Conservation (phyloP, 1,140 invertebrate genomes). For the Tetragonula clypearis region DNA sequence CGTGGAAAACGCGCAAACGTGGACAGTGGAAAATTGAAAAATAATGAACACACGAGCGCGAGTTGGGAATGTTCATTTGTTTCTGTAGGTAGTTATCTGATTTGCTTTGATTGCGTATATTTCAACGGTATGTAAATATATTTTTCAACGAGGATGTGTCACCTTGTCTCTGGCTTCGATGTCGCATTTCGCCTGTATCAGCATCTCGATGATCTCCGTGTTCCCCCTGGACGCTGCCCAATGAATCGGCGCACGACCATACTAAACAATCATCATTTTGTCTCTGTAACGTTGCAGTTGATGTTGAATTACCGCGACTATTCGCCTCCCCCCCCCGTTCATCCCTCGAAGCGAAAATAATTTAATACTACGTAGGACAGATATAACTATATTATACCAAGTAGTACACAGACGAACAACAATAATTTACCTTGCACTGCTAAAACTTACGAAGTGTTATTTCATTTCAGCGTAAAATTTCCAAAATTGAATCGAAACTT, state of each 20-base stretch:
- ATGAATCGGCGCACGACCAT: constrained; percentile 89
- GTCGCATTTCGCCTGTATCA: constrained; percentile 88
- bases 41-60: neutral
- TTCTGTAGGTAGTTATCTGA: neutral
- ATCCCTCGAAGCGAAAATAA: too few species aligned
- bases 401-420: too few species aligned
- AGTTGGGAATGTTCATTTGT: neutral
- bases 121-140: neutral
- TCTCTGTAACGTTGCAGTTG: neutral
- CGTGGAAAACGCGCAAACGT: neutral
- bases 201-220: constrained; percentile 87
- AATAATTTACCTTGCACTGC: too few species aligned
- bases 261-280: constrained; percentile 80
- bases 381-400: too few species aligned
- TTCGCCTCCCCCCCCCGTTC: neutral
- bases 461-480: too few species aligned
- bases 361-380: too few species aligned
- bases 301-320: neutral
- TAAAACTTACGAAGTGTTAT: too few species aligned
- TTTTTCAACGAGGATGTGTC: constrained; percentile 56
- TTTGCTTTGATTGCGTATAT: neutral
- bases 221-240: constrained; percentile 89
- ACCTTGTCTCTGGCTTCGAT: constrained; percentile 90
- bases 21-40: neutral
- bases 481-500: too few species aligned